These are phyloP conservation scores for Antheraea mylitta DNA, from an alignment of 1,140 invertebrate genomes.

Conservation along the genomic window DNA sequence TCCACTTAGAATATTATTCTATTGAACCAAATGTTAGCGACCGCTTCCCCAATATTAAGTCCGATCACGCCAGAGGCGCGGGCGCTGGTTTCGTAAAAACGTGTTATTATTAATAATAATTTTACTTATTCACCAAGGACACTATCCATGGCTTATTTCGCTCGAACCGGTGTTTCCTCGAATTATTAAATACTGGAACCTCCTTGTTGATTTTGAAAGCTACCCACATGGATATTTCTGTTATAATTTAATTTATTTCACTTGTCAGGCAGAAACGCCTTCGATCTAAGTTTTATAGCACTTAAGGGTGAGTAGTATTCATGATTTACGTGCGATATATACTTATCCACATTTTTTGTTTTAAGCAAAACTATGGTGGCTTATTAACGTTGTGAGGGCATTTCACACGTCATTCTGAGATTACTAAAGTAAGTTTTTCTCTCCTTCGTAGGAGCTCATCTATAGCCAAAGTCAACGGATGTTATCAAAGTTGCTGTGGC, in stretches of 20 bases:
- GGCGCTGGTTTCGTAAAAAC: constrained; percentile 49
- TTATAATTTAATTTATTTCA: not conserved
- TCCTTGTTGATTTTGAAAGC: not conserved
- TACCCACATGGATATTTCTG: not conserved
- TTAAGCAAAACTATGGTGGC: not conserved
- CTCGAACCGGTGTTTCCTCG: constrained; percentile 23
- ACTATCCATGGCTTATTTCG: constrained; percentile 30
- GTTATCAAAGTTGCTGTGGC: constrained; percentile 78
- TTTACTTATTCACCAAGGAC: constrained; percentile 37
- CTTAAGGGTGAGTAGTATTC: not conserved
- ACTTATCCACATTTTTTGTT: not conserved
- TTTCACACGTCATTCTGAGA: constrained; percentile 50
- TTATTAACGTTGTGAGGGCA: not conserved
- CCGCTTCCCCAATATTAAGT: constrained; percentile 29
- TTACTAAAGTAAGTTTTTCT: constrained; percentile 72
- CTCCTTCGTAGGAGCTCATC: constrained; percentile 77
- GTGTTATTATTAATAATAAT: constrained; percentile 66
- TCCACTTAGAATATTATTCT: not conserved
- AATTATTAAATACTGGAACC: constrained; percentile 14
- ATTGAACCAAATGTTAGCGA: constrained; percentile 31
- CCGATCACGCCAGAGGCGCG: constrained; percentile 40
- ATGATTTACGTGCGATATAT: not conserved
- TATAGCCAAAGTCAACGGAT: constrained; percentile 78
- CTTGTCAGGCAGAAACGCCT: not conserved
- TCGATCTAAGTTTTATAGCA: not conserved